Conservation (phyloP, 2,797 vertebrate genomes). For the Muscicapa striata region DNA sequence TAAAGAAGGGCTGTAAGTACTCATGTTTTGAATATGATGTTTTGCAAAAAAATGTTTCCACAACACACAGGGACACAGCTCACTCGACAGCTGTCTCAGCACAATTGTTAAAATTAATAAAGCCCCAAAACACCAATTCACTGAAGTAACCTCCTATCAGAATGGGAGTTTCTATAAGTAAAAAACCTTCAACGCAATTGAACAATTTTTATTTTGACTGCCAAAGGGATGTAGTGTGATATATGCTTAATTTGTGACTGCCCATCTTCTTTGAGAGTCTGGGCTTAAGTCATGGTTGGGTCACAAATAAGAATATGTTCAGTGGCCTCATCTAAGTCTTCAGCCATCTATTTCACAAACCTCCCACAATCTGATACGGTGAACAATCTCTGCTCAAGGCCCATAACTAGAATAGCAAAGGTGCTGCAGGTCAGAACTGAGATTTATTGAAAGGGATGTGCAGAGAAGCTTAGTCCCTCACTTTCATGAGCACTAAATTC, state of each 20-base stretch:
- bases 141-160: background rate
- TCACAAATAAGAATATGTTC: background rate
- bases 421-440: constrained; percentile 58
- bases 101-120: background rate
- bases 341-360: background rate
- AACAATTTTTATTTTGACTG: background rate
- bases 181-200: background rate
- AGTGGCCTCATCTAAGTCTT: background rate
- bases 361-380: background rate
- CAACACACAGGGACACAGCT: rapidly evolving
- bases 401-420: constrained; percentile 44
- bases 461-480: constrained; percentile 50
- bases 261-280: background rate
- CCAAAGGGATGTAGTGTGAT: background rate
- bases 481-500: constrained; percentile 70
- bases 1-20: background rate
- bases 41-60: background rate
- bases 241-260: background rate
- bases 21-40: rapidly evolving
- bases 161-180: background rate
- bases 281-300: background rate
- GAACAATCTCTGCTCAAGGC: constrained; percentile 42
- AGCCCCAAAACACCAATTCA: background rate
- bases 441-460: constrained; percentile 65
- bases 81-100: background rate